phyloP scores from a whole-genome alignment of 37 sponge, comb jelly and placozoan species.

The Aphrocallistes beatrix region DNA sequence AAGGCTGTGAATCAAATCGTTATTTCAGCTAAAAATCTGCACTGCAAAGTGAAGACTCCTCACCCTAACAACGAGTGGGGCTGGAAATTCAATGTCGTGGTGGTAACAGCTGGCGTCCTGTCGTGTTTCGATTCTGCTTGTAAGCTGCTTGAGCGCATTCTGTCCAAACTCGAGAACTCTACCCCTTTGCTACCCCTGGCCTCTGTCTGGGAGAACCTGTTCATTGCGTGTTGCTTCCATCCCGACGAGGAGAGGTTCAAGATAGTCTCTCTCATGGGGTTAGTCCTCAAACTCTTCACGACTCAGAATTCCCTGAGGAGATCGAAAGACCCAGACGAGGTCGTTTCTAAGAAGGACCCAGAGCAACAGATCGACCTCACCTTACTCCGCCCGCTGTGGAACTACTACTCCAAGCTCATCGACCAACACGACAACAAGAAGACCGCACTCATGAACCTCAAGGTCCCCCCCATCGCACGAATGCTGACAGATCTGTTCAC shows the following conservation, averaged over 20 bases:
- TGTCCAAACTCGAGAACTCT: background rate
- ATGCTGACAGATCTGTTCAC: conserved; percentile 7
- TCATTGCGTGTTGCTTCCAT: conserved; percentile 10
- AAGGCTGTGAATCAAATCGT: background rate
- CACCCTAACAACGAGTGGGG: background rate
- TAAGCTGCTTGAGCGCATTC: background rate
- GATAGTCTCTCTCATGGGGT: background rate
- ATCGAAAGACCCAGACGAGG: background rate
- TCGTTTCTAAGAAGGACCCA: background rate
- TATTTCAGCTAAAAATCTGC: background rate
- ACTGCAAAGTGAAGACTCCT: background rate
- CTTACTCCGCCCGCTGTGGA: background rate
- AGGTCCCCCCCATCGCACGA: background rate
- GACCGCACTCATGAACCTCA: background rate
- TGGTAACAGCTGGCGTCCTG: background rate
- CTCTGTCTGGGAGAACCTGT: conserved; percentile 14
- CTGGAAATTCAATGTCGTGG: background rate
- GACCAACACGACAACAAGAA: background rate
- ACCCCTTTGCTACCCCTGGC: background rate
- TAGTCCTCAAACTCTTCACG: background rate
- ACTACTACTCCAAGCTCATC: background rate
- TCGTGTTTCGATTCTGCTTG: conserved; percentile 2
- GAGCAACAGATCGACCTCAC: background rate
- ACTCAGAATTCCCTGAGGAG: background rate
- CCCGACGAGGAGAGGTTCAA: conserved; percentile 1